Base-by-base conservation (phyloP, 2,113 vertebrate genomes). In the Gallinago jamesoni region DNA sequence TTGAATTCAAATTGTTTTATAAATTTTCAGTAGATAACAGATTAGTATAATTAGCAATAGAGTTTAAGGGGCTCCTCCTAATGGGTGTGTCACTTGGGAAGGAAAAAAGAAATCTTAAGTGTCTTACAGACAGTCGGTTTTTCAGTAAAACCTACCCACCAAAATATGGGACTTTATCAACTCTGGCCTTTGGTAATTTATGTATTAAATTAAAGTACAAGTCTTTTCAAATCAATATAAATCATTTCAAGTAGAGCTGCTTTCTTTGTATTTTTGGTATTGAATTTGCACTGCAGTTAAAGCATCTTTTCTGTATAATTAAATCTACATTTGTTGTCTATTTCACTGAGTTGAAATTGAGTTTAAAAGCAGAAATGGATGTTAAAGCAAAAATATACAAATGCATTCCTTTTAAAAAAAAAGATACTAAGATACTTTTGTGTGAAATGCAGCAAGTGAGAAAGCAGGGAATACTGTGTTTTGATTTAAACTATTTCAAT, bases 151-250 rank as follows among this genome's bases (percentile, higher is more conserved):
- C 15, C 63, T 85, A 90, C 31, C 41, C 53, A 81, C 53, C 78
- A 70, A 89, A 96, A 96, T 59, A 83, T 2, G 87, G 50, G 82
- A 90, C 60, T 95, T 96, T 93, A 91, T 96, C 77, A 93, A 43
- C 59, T 96, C 92, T 96, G 57, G 55, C 69, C 86, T 89, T 76
- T 85, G 70, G 68, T 96, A 96, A 95, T 96, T 87, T 96, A 41
- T 93, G 52, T 90, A 93, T 97, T 95, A 98, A 96, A 96, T 97
- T 96, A 95, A 63, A 96, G 78, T 59, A 95, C 76, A 87, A 18
- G 24, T 97, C 66, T 92, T 91, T 97, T 90, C 35, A 93, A 94
- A 96, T 97, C 88, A 93, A 68, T 96, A 33, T 84, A 95, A 94
- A 37, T 37, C 8, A 56, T 97, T 95, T 96, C 81, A 91, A 77